A percentile compares a stretch with the other conserved stretches of the same genome.
Conservation (phyloP, 2,113 vertebrate species). For the Nothobranchius furzeri region DNA sequence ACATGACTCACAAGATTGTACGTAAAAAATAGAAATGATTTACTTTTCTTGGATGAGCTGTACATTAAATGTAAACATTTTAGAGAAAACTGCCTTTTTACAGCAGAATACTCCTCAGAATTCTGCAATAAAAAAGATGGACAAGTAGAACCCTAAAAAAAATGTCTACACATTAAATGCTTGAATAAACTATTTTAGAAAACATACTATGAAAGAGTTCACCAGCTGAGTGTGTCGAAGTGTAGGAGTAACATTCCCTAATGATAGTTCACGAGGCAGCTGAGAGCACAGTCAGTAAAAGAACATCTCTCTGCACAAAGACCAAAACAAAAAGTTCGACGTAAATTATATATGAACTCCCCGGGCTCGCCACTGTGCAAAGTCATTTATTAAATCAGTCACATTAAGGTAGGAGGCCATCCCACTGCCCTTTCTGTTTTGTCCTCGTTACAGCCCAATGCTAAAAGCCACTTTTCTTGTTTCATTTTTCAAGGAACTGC, state of each 20-base stretch:
- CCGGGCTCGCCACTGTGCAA: neutral
- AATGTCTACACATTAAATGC: no score
- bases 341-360: neutral
- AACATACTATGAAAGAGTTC: neutral
- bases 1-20: no score
- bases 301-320: neutral
- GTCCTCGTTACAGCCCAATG: neutral
- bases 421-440: neutral
- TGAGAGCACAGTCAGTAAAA: neutral
- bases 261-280: neutral
- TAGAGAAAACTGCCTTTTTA: no score
- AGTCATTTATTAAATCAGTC: neutral
- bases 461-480: neutral
- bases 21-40: no score
- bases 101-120: no score
- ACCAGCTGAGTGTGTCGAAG: neutral
- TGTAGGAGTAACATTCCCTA: neutral
- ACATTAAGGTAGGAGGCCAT: neutral
- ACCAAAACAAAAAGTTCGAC: neutral
- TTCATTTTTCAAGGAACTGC: no score
- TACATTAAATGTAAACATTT: no score
- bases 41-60: no score
- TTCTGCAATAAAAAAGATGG: no score
- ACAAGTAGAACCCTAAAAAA: no score
- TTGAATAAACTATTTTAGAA: no score